Evolutionary conservation across 2,797 vertebrate genomes (phyloP).

Genomic region (Echiichthys vipera): DNA sequence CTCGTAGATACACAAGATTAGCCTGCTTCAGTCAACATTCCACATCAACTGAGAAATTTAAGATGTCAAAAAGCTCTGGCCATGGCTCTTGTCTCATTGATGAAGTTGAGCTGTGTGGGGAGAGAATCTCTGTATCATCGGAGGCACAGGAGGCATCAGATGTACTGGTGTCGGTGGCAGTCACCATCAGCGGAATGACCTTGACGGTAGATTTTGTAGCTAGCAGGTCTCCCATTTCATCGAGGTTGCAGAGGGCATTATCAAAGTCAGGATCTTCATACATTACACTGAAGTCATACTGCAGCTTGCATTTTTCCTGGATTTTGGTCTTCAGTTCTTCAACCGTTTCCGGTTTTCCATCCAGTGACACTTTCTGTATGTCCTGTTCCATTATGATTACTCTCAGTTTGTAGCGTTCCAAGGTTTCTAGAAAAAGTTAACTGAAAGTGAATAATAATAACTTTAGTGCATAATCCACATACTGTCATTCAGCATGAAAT

Average conservation of each 20-base stretch:
- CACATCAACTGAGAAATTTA: too few relatives aligned
- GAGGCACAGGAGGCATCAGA: background rate
- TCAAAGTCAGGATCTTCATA: conserved; percentile 22
- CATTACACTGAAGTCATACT: conserved; percentile 11
- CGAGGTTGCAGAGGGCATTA: conserved; percentile 21
- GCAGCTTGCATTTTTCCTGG: conserved; percentile 3
- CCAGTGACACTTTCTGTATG: background rate
- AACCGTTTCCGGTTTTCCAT: conserved; percentile 10
- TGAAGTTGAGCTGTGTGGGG: background rate
- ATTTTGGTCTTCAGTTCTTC: conserved; percentile 3
- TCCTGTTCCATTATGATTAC: background rate
- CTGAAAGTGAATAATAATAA: too few relatives aligned
- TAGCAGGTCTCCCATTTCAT: conserved; percentile 20
- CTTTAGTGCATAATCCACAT: background rate
- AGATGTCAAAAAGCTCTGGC: too few relatives aligned
- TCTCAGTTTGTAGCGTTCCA: background rate
- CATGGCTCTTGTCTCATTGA: background rate
- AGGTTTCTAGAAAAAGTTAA: background rate
- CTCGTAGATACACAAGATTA: too few relatives aligned
- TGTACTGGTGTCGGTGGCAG: background rate
- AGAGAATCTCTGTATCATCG: background rate
- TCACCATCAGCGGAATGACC: too few relatives aligned
- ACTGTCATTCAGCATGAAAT: background rate
- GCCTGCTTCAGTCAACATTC: too few relatives aligned
- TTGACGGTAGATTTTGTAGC: conserved; percentile 14